Percentiles rank a stretch among this genome's conserved stretches.
Conservation (phyloP, 2,113 vertebrate genomes). For the Strigops habroptila region DNA sequence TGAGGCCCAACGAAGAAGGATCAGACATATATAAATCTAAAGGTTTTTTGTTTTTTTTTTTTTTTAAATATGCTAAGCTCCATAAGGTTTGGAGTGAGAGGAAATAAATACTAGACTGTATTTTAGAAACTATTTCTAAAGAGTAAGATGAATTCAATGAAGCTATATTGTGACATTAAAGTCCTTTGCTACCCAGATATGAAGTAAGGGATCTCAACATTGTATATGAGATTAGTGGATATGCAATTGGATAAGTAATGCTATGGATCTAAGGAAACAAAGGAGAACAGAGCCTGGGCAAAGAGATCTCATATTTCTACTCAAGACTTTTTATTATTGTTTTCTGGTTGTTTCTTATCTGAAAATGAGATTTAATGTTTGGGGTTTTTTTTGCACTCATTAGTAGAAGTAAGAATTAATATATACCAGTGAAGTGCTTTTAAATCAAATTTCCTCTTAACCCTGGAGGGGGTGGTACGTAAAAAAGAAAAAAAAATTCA, state of each 20-base stretch:
- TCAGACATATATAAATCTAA: not conserved
- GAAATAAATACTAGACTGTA: not conserved
- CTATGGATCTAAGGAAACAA: not conserved
- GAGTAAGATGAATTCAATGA: not conserved
- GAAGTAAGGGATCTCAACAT: not conserved
- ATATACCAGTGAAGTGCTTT: not conserved
- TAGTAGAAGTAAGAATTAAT: not conserved
- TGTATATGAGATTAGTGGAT: not conserved
- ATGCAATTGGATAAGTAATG: not conserved
- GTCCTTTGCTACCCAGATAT: not conserved
- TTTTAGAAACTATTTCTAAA: not conserved
- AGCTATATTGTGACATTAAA: not conserved
- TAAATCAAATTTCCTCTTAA: not conserved
- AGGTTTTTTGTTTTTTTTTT: not conserved
- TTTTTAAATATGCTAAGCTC: not conserved
- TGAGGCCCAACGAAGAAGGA: not conserved
- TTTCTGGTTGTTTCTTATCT: not conserved
- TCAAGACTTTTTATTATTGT: not conserved
- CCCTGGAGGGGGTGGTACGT: not conserved
- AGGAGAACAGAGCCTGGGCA: not conserved
- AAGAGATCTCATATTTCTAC: not conserved
- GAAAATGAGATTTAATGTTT: rapidly evolving
- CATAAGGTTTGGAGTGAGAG: not conserved
- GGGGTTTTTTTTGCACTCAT: not conserved
- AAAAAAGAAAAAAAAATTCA: not conserved